Evolutionary conservation across 2,113 vertebrate species (phyloP).

Genomic region (Chaetops frenatus): DNA sequence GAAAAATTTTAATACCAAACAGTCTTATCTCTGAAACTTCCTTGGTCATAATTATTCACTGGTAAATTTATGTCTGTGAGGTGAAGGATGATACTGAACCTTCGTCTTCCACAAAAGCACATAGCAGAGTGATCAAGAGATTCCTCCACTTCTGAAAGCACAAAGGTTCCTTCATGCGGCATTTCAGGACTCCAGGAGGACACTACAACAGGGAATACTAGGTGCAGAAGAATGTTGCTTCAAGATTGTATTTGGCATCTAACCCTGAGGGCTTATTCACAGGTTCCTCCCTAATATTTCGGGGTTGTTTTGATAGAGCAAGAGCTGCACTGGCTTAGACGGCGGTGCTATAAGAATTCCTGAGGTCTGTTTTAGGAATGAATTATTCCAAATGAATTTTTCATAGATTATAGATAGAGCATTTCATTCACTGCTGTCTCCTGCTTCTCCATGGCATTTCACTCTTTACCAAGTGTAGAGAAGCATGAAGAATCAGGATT

Average conservation of each 20-base stretch:
- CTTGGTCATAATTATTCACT: background rate
- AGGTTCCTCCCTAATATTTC: background rate
- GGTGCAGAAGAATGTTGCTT: background rate
- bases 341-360: background rate
- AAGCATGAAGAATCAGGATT: background rate
- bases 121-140: background rate
- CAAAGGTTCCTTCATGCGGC: rapidly evolving
- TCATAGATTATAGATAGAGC: background rate
- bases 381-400: background rate
- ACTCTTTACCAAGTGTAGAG: background rate
- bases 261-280: background rate
- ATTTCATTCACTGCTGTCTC: background rate
- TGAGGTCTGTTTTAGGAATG: background rate
- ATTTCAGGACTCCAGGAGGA: background rate
- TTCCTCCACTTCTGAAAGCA: background rate
- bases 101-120: background rate
- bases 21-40: background rate
- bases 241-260: background rate
- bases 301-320: background rate
- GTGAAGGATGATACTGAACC: background rate
- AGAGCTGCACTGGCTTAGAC: background rate
- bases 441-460: background rate
- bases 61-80: background rate
- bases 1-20: background rate
- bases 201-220: background rate